Percentiles rank a stretch among this genome's conserved stretches.
Conservation (phyloP, 2,797 vertebrate species). For the Vultur gryphus region DNA sequence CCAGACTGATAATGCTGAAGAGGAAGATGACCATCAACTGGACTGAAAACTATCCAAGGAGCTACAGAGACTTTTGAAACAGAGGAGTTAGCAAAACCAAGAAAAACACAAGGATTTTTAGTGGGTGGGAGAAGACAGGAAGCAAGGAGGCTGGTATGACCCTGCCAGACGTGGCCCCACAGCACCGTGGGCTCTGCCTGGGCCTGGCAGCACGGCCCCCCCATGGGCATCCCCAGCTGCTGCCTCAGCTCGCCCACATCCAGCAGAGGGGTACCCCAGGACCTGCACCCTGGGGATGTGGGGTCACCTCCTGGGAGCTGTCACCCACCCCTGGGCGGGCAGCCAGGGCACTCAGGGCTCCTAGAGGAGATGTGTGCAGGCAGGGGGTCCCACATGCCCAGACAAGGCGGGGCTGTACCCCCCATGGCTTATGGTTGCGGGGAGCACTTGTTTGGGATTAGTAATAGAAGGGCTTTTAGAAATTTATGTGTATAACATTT, state of each 20-base stretch:
- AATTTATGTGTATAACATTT: not conserved
- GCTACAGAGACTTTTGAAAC: not conserved
- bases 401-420: fast-evolving
- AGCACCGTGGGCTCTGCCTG: not conserved
- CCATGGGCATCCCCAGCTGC: fast-evolving
- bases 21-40: not conserved
- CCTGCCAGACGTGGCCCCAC: not conserved
- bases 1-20: not conserved
- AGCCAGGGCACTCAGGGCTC: not conserved
- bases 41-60: not conserved
- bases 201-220: not conserved
- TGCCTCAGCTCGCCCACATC: not conserved
- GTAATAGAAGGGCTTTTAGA: not conserved
- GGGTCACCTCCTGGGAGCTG: not conserved
- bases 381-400: not conserved
- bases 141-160: not conserved
- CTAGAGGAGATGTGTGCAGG: not conserved
- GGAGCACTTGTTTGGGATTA: not conserved
- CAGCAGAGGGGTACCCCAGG: fast-evolving
- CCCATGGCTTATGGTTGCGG: fast-evolving
- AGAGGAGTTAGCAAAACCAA: not conserved
- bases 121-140: not conserved
- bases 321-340: not conserved
- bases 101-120: not conserved
- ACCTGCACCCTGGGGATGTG: fast-evolving